Conservation (phyloP, 2,888 invertebrate species). For the Stomorhina lunata region DNA sequence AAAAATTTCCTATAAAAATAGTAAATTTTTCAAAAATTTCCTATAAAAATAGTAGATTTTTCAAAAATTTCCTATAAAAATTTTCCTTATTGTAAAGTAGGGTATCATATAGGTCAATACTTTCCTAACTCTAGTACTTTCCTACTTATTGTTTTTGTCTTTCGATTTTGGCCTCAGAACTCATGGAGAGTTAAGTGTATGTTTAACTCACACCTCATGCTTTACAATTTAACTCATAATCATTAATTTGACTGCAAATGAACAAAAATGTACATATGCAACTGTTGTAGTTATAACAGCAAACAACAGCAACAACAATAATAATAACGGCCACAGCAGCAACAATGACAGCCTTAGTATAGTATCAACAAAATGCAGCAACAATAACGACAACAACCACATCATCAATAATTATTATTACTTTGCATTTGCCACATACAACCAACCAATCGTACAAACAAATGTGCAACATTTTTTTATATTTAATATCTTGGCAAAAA, state of each 20-base stretch:
- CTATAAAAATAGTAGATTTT: too few relatives aligned
- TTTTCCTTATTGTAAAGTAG: too few relatives aligned
- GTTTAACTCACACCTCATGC: constrained; percentile 64
- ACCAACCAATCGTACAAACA: background rate
- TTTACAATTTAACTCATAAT: constrained; percentile 65
- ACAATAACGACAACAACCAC: constrained; percentile 61
- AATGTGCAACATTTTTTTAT: constrained; percentile 53
- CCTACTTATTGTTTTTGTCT: too few relatives aligned
- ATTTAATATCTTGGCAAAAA: constrained; percentile 47
- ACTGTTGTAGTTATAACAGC: constrained; percentile 56
- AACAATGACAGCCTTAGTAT: constrained; percentile 39
- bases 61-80: too few relatives aligned
- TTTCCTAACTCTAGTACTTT: too few relatives aligned
- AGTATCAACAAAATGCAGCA: constrained; percentile 51
- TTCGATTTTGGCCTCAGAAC: too few relatives aligned
- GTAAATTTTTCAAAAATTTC: too few relatives aligned
- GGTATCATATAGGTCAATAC: too few relatives aligned
- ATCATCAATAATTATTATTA: constrained; percentile 70
- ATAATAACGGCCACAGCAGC: constrained; percentile 34
- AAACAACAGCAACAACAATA: constrained; percentile 50
- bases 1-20: too few relatives aligned
- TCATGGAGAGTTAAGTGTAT: constrained; percentile 51
- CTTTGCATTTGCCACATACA: constrained; percentile 59
- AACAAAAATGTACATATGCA: constrained; percentile 60
- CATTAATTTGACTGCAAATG: constrained; percentile 64